Conservation (phyloP, 2,113 vertebrate genomes). For the Upupa epops region DNA sequence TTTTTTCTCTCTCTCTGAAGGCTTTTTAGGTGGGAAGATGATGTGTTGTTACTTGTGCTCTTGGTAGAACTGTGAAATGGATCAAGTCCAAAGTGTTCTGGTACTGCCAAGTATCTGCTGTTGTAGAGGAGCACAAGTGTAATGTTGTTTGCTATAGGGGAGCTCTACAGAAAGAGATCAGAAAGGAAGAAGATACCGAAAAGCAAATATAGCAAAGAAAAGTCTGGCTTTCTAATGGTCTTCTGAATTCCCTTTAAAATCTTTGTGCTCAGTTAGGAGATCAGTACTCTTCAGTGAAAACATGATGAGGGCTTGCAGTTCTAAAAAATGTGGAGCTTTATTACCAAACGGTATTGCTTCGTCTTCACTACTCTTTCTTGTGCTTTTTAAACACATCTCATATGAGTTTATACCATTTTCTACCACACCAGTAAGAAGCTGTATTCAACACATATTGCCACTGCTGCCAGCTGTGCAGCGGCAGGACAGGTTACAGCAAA, state of each 20-base stretch:
- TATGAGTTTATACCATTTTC: not conserved
- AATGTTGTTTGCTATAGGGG: not conserved
- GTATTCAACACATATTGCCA: not conserved
- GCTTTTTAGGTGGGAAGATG: not conserved
- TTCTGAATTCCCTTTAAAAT: not conserved
- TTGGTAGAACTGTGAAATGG: not conserved
- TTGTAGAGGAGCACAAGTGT: accelerated
- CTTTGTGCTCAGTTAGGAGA: not conserved
- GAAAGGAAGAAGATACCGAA: not conserved
- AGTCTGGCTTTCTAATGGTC: not conserved
- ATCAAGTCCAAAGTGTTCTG: not conserved
- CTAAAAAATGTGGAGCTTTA: not conserved
- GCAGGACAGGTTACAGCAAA: not conserved
- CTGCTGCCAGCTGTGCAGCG: not conserved
- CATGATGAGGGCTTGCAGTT: not conserved
- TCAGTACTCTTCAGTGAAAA: not conserved
- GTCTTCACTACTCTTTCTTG: not conserved
- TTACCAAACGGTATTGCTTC: not conserved
- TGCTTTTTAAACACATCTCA: not conserved
- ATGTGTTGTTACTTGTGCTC: not conserved
- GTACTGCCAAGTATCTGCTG: not conserved
- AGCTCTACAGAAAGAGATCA: not conserved
- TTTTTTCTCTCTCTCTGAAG: not conserved
- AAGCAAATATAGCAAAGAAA: not conserved
- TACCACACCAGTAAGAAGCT: not conserved